Base-by-base conservation (phyloP, 2,888 invertebrate species). In the Cetonia aurata region DNA sequence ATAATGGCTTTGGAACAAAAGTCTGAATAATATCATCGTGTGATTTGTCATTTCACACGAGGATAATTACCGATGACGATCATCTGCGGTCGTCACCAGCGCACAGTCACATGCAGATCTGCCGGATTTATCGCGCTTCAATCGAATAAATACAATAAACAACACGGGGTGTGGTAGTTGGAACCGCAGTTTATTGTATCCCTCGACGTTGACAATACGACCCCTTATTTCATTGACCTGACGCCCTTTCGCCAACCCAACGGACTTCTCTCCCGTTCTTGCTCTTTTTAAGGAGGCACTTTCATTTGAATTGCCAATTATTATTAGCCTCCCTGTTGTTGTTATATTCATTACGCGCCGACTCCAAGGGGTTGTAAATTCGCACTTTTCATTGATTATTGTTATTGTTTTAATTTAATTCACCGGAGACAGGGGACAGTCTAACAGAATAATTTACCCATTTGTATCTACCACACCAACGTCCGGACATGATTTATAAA, bases 281-380 rank as follows among this genome's bases (percentile, higher is more conserved):
- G 71, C 71, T 73, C 74, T 75, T 74, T 73, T 73, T 74, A 72
- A 70, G 71, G 69, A 68, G 62, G 60, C 71, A 52, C 65, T 67
- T 60, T 70, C 67, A 71, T 73, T 72, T 72, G 69, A 75, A 74
- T 74, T 74, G 72, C 69, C 72, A 69, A 73, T 74, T 74, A 72
- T 73, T 74, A 73, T 71, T 71, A 72, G 68, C 68, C 62, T 13
- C 33, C 67, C 56, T 56, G 67, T 44, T 66, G 66, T 56, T 66
- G 65, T 65, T 60, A 46, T 69, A 65, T 70, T 72, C 65, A 72
- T 72, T 72, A 71, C 69, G 33, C 42, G 60, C 65, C 60, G 55
- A 70, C 62, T 70, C 69, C 46, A 68, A 71, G 68, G 71, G 70
- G 52, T 48, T 70, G 71, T 71, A 65, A 65, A 52, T 67, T 67